These are phyloP conservation scores for Stramonita haemastoma DNA, from an alignment of 2,888 invertebrate genomes.

Conservation along the genomic window DNA sequence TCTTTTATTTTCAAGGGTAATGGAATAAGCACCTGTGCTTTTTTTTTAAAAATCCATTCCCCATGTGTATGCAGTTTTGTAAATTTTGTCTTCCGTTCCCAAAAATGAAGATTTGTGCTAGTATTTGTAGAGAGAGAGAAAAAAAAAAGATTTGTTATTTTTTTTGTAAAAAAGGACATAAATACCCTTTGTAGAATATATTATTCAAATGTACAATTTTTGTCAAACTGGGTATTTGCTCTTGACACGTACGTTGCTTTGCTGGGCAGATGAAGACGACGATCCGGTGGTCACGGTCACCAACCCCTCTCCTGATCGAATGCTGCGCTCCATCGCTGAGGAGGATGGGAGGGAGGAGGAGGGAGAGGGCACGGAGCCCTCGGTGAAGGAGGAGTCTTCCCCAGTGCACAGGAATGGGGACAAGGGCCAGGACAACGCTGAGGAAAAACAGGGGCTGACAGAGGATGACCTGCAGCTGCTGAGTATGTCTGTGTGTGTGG, in stretches of 20 bases:
- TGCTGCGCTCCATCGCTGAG: constrained; percentile 67
- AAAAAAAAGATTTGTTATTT: too few species aligned
- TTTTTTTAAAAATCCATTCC: too few species aligned
- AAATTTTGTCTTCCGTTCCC: too few species aligned
- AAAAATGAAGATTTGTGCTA: too few species aligned
- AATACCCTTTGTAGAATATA: too few species aligned
- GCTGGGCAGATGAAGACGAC: constrained; percentile 53
- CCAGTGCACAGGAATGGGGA: constrained; percentile 44
- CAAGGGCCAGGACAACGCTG: constrained; percentile 54
- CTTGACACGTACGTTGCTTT: not conserved
- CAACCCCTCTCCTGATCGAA: constrained; percentile 58
- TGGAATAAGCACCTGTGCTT: too few species aligned
- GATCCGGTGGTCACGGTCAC: constrained; percentile 45
- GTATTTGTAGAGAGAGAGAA: too few species aligned
- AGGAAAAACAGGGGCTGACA: constrained; percentile 60
- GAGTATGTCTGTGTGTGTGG: constrained; percentile 58
- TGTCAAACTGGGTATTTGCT: too few species aligned
- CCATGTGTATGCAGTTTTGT: too few species aligned
- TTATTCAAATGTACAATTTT: too few species aligned
- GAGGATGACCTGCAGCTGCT: constrained; percentile 68
- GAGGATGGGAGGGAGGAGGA: constrained; percentile 62
- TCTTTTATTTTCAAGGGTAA: too few species aligned
- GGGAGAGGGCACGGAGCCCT: constrained; percentile 49
- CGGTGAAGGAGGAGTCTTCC: constrained; percentile 40
- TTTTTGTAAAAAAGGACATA: too few species aligned